phyloP scores from a whole-genome alignment of 2,113 vertebrate genomes.

The Hemibagrus wyckioides region DNA sequence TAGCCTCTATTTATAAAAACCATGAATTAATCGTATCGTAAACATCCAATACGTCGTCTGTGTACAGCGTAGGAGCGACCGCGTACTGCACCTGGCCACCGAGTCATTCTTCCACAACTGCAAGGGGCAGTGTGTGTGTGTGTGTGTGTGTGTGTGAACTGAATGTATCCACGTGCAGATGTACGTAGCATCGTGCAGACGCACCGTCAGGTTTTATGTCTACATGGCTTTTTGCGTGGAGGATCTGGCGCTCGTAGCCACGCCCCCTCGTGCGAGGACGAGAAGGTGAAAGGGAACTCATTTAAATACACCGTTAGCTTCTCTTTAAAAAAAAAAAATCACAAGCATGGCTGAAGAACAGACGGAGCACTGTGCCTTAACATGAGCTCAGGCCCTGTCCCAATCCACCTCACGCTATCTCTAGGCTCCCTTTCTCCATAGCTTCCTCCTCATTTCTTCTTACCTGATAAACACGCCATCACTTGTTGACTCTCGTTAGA shows the following conservation, averaged over 20 bases:
- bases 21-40: neutral
- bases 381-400: slow-evolving; percentile 66
- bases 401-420: slow-evolving; percentile 32
- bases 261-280: neutral
- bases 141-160: neutral
- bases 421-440: neutral
- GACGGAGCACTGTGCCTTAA: slow-evolving; percentile 76
- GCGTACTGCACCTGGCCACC: neutral
- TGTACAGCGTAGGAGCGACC: neutral
- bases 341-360: slow-evolving; percentile 67
- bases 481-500: neutral
- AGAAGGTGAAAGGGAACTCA: slow-evolving; percentile 45
- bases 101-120: slow-evolving; percentile 21
- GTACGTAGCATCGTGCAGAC: slow-evolving; percentile 61
- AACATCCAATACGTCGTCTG: neutral
- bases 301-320: slow-evolving; percentile 25
- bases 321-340: slow-evolving; percentile 33
- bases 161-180: neutral
- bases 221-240: slow-evolving; percentile 21
- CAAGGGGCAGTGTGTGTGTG: neutral
- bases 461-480: no score
- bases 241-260: slow-evolving; percentile 33
- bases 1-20: slow-evolving; percentile 64
- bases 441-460: neutral
- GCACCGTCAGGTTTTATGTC: neutral